These are phyloP conservation scores for Centropus unirufus DNA, from an alignment of 2,113 vertebrate genomes.

Conservation along the genomic window DNA sequence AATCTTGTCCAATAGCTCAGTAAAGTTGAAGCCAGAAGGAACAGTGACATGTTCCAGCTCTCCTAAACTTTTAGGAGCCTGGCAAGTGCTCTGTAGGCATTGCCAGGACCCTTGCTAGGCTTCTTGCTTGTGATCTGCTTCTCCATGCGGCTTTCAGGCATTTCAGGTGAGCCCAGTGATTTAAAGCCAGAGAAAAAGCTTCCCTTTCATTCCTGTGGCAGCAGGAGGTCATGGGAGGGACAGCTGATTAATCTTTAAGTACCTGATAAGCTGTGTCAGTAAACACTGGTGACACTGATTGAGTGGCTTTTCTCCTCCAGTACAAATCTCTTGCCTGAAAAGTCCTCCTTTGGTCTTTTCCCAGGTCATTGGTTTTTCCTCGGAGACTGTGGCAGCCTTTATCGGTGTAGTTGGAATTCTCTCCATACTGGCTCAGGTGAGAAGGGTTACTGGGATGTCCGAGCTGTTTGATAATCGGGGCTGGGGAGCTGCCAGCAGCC, in stretches of 20 bases:
- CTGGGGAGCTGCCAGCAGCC: neutral
- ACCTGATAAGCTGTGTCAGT: neutral
- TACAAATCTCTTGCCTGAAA: neutral
- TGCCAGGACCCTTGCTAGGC: neutral
- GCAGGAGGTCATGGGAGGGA: neutral
- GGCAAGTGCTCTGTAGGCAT: neutral
- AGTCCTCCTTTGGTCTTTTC: neutral
- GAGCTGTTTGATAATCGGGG: neutral
- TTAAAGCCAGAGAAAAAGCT: neutral
- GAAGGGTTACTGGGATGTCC: neutral
- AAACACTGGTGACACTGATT: neutral
- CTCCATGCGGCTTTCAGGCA: neutral
- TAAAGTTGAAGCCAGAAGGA: neutral
- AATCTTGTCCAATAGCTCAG: neutral
- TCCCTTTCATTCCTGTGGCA: neutral
- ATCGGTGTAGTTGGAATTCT: conserved; percentile 92
- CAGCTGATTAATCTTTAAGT: neutral
- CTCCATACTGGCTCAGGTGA: conserved; percentile 91
- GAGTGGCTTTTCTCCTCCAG: neutral
- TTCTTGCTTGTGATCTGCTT: neutral
- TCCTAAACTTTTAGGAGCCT: neutral
- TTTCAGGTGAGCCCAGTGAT: neutral
- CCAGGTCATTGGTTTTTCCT: conserved; percentile 88
- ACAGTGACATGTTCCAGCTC: neutral
- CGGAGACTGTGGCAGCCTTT: conserved; percentile 90